Evolutionary conservation across 2,797 vertebrate genomes (phyloP), one percentile per base, ranked within the genome.

Genomic region (Fringilla coelebs): DNA sequence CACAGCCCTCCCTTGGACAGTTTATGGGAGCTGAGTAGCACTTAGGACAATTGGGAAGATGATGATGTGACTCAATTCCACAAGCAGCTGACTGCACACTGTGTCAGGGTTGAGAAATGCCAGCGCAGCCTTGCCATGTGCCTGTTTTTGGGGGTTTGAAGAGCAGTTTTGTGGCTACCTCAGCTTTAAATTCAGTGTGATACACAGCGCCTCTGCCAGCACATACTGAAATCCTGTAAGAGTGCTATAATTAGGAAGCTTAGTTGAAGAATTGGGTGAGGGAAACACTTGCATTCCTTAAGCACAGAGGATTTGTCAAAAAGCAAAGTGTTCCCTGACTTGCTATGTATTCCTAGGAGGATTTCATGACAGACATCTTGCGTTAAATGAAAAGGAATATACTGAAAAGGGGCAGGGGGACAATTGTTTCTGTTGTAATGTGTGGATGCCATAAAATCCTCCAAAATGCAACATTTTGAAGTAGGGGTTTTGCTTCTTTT

Each of bases 51-150:
- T 26, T 40, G 36, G 26, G 49, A 55, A 67, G 52, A 22, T 49
- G 51, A 17, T 0, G 2, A 46, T 60, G 51, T 29, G 61, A 22
- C 57, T 79, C 0, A 0, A 63, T 85, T 32, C 45, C n/a, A 31
- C 43, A 7, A 36, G 36, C 46, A 55, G 7, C 45, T 60, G 17
- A 13, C 24, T 52, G 65, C 38, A 18, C 14, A 2, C 40, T 20
- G 8, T 40, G 45, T 46, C 18, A 36, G 43, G 41, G 46, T 3
- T 51, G 74, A 57, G 58, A 46, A 80, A 25, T 1, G 1, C 2
- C 6, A 15, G 18, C 7, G 18, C 7, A 7, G 2, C 6, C 12
- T 54, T 17, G 16, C 25, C 2, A 0, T 3, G 5, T 12, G 24
- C 3, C 0, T 20, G 68, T 2, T 54, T 71, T 36, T 26, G 46